phyloP scores from a whole-genome alignment of 2,888 invertebrate species.

The Lamellibrachia columna region DNA sequence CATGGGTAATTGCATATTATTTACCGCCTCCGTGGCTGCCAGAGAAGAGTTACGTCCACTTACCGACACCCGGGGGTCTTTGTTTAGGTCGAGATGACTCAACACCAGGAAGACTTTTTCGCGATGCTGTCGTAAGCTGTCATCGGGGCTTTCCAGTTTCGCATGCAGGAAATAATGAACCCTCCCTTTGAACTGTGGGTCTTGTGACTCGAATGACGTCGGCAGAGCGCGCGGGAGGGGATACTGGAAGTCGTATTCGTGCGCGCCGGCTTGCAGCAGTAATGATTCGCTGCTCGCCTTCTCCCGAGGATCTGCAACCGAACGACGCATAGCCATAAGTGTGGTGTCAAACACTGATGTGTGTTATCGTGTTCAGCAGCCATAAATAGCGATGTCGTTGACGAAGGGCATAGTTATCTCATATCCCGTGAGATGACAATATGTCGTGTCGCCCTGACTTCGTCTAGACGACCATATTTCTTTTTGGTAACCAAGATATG shows the following conservation, averaged over 20 bases:
- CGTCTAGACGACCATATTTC: no score
- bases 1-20: not conserved
- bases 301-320: conserved; percentile 28
- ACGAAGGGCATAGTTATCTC: no score
- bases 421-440: no score
- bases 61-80: conserved; percentile 32
- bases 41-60: not conserved
- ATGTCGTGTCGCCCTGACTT: no score
- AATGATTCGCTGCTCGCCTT: conserved; percentile 12
- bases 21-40: not conserved
- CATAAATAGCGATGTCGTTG: no score
- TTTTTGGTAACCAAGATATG: no score
- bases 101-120: conserved; percentile 42
- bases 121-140: conserved; percentile 27
- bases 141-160: conserved; percentile 41
- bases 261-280: conserved; percentile 38
- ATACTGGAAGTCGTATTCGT: conserved; percentile 42
- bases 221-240: conserved; percentile 38
- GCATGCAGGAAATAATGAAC: conserved; percentile 43
- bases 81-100: conserved; percentile 43
- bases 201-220: conserved; percentile 42
- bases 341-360: not conserved
- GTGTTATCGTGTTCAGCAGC: not conserved
- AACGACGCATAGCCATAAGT: not conserved
- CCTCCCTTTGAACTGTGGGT: conserved; percentile 37